These are phyloP conservation scores for Rhodinocichla rosea DNA, from an alignment of 2,113 vertebrate genomes.

Conservation along the genomic window DNA sequence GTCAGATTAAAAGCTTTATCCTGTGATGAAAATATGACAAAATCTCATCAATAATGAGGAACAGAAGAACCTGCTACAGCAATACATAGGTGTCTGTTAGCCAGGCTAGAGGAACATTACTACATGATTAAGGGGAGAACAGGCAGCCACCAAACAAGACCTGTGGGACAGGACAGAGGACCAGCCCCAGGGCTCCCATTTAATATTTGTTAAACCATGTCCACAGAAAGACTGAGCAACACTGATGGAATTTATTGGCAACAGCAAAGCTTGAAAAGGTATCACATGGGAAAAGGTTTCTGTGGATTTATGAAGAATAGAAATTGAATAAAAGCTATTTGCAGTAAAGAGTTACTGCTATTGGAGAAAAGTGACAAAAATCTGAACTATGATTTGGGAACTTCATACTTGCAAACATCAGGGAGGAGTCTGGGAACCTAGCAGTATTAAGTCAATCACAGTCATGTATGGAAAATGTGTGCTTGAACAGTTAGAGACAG, in stretches of 20 bases:
- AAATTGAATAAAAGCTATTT: neutral
- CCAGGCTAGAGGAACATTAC: neutral
- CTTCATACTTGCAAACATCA: neutral
- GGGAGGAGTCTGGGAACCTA: neutral
- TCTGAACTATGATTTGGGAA: neutral
- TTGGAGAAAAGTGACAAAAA: neutral
- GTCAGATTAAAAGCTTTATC: neutral
- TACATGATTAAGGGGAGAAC: neutral
- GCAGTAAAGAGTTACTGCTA: neutral
- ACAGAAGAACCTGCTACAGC: neutral
- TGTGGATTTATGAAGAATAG: neutral
- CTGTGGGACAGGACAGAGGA: neutral
- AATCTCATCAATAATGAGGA: neutral
- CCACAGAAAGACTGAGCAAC: neutral
- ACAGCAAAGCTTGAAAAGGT: neutral
- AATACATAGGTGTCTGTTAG: neutral
- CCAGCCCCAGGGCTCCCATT: neutral
- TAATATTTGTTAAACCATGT: neutral
- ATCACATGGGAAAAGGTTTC: neutral
- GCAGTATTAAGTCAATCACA: neutral
- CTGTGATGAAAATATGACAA: neutral
- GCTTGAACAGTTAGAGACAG: neutral
- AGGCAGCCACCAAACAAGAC: neutral
- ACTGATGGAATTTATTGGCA: neutral
- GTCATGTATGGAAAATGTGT: neutral